Conservation (phyloP, 2,113 vertebrate genomes). For the Mus musculus region DNA sequence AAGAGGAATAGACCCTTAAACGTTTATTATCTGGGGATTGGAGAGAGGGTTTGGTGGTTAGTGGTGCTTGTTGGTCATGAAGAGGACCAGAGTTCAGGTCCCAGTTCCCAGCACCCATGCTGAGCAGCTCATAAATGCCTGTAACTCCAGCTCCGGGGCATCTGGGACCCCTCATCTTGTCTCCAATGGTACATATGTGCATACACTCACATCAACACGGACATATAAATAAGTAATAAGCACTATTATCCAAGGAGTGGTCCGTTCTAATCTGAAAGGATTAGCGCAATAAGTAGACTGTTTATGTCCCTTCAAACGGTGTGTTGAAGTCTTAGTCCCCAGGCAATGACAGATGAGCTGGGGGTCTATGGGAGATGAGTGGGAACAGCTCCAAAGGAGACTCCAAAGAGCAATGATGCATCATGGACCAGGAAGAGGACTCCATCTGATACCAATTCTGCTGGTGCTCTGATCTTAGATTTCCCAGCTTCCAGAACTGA, state of each 20-base stretch:
- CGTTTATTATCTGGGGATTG: background rate
- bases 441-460: background rate
- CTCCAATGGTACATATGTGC: background rate
- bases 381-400: background rate
- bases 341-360: background rate
- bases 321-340: background rate
- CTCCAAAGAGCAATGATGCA: fast-evolving
- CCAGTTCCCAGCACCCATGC: background rate
- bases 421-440: background rate
- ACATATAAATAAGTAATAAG: background rate
- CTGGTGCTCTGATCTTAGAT: background rate
- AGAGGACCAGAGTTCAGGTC: background rate
- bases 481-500: background rate
- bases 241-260: background rate
- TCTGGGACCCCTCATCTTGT: background rate
- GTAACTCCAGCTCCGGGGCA: background rate
- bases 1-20: background rate
- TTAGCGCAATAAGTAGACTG: background rate
- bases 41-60: background rate
- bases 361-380: background rate
- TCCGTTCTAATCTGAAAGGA: background rate
- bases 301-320: background rate
- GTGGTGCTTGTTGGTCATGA: background rate
- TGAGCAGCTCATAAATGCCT: background rate
- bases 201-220: background rate